Percentiles rank a stretch among this genome's conserved stretches.
Evolutionary conservation across 2,113 vertebrate species (phyloP).

Genomic region (Cephalopterus ornatus): DNA sequence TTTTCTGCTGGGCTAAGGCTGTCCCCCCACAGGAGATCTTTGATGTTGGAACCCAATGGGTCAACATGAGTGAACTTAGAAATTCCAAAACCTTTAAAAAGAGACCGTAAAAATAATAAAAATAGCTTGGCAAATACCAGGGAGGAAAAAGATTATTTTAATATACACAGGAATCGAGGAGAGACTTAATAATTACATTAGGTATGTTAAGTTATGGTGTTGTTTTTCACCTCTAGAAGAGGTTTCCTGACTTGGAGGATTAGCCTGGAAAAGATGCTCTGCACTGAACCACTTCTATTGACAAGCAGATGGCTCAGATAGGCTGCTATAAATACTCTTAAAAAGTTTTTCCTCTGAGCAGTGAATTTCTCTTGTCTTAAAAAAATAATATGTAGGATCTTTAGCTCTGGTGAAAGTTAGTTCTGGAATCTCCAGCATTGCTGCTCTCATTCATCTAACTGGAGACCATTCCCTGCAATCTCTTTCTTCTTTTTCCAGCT

Average conservation of each 20-base stretch:
- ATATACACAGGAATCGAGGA: background rate
- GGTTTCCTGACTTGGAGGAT: background rate
- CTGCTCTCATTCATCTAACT: background rate
- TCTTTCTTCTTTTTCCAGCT: background rate
- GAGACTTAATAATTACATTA: background rate
- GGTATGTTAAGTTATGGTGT: background rate
- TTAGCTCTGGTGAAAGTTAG: background rate
- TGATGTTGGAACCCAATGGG: background rate
- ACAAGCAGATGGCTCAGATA: background rate
- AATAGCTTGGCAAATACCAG: background rate
- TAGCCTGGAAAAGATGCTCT: background rate
- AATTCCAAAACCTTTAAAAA: background rate
- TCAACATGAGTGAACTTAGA: rapidly evolving
- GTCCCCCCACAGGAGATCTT: background rate
- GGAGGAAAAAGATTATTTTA: background rate
- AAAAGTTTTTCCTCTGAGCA: background rate
- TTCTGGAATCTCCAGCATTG: background rate
- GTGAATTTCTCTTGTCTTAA: background rate
- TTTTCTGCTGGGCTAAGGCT: background rate
- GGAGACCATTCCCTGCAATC: background rate
- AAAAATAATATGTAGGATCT: background rate
- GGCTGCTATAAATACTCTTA: background rate
- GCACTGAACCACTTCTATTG: background rate
- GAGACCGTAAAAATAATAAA: background rate
- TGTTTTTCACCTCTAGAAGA: background rate